A percentile compares a stretch with the other conserved stretches of the same genome.
These are phyloP conservation scores for Masticophis lateralis DNA, from an alignment of 2,797 vertebrate species.

Conservation along the genomic window DNA sequence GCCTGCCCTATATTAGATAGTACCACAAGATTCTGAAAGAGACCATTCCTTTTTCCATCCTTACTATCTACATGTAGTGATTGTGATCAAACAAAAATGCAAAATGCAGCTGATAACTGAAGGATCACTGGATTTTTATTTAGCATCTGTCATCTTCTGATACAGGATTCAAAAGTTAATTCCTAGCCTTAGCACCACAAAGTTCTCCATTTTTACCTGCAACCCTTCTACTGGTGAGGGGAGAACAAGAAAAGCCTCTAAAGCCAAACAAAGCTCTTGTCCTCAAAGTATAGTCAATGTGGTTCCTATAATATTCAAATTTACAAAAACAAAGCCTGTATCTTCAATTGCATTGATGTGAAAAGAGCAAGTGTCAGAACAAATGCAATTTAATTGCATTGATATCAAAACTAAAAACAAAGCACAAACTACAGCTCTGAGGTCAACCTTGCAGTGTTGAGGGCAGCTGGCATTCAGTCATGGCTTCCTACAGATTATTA, in stretches of 20 bases:
- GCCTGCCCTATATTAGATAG: not conserved
- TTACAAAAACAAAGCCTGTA: not conserved
- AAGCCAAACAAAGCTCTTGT: not conserved
- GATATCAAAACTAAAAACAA: not conserved
- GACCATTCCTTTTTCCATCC: not conserved
- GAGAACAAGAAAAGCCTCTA: not conserved
- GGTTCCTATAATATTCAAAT: not conserved
- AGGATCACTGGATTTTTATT: slow-evolving; percentile 15
- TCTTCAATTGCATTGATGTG: not conserved
- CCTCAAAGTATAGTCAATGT: not conserved
- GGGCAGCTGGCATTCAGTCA: not conserved
- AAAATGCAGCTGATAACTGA: slow-evolving; percentile 16
- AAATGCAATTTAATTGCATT: not conserved
- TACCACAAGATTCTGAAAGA: not conserved
- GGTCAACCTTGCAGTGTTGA: not conserved
- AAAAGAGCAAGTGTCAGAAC: not conserved
- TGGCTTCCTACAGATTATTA: not conserved
- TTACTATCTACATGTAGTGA: not conserved
- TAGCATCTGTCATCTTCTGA: slow-evolving; percentile 19
- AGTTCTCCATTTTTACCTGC: not conserved
- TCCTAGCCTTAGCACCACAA: not conserved
- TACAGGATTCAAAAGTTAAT: not conserved
- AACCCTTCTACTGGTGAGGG: not conserved
- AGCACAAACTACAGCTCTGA: not conserved
- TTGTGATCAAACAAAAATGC: not conserved